Evolutionary conservation across 1,140 invertebrate species (phyloP).

Genomic region (Drosophila subpulchrella): DNA sequence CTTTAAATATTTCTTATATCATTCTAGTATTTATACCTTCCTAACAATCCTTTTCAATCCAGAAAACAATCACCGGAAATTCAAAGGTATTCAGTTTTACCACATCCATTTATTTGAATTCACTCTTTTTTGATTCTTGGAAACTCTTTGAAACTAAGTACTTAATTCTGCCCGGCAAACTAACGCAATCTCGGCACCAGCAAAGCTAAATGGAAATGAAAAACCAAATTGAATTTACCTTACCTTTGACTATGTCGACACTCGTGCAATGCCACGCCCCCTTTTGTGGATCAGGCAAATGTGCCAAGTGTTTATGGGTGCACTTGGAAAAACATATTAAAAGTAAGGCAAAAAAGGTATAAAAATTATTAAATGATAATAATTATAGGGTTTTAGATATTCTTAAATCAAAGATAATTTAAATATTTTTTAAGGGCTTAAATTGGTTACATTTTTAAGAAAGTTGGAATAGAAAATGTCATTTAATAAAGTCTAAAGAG

Average conservation of each 20-base stretch:
- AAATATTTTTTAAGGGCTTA: no score
- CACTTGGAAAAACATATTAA: conserved; percentile 11
- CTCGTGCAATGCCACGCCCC: conserved; percentile 20
- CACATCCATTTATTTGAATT: conserved; percentile 11
- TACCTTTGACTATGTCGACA: conserved; percentile 59
- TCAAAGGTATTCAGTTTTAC: not conserved
- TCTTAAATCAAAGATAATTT: no score
- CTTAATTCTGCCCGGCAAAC: conserved; percentile 41
- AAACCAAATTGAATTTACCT: conserved; percentile 74
- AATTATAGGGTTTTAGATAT: no score
- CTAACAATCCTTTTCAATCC: not conserved
- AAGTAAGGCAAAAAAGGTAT: not conserved
- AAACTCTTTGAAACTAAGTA: conserved; percentile 56
- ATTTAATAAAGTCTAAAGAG: no score
- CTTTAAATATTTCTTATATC: no score
- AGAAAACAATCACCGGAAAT: conserved; percentile 8
- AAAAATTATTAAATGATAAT: no score
- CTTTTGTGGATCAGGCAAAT: conserved; percentile 37
- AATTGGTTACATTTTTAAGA: no score
- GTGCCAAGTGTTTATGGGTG: conserved; percentile 65
- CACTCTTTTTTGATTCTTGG: conserved; percentile 9
- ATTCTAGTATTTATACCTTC: no score
- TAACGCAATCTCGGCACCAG: conserved; percentile 37
- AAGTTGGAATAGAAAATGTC: no score
- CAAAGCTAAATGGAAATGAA: conserved; percentile 61